Evolutionary conservation across 1,140 invertebrate genomes (phyloP).

Genomic region (Mercenaria mercenaria): DNA sequence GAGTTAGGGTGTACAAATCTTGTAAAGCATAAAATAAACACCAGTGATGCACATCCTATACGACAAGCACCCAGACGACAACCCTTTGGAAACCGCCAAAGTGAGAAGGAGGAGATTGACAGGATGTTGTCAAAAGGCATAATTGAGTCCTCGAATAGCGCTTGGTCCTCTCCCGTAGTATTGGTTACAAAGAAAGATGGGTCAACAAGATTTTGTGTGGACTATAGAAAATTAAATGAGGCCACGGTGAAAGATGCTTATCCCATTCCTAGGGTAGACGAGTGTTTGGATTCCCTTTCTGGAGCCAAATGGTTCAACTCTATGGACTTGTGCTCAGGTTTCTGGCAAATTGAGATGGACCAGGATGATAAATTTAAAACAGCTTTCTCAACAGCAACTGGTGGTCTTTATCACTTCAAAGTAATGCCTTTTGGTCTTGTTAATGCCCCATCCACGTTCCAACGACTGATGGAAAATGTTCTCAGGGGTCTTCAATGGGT

Average conservation of each 20-base stretch:
- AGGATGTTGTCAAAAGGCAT: slow-evolving; percentile 46
- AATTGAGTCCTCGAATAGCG: slow-evolving; percentile 48
- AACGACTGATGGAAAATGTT: slow-evolving; percentile 65
- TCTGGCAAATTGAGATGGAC: slow-evolving; percentile 78
- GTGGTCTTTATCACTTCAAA: not conserved
- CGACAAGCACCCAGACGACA: not conserved
- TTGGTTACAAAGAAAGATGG: slow-evolving; percentile 86
- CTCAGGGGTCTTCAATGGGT: slow-evolving; percentile 61
- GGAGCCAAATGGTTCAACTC: not conserved
- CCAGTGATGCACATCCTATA: not conserved
- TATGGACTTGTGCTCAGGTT: slow-evolving; percentile 69
- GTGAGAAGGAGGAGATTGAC: slow-evolving; percentile 11
- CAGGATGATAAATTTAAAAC: slow-evolving; percentile 81
- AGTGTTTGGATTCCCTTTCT: slow-evolving; percentile 25
- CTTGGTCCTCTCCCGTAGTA: slow-evolving; percentile 85
- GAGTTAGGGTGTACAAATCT: slow-evolving; percentile 2
- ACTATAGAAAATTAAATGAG: slow-evolving; percentile 84
- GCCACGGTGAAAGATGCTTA: slow-evolving; percentile 65
- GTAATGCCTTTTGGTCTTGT: slow-evolving; percentile 61
- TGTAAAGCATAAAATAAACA: slow-evolving; percentile 31
- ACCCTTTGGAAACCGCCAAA: not conserved
- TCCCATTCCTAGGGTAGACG: slow-evolving; percentile 69
- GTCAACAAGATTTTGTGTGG: slow-evolving; percentile 86
- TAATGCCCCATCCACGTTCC: slow-evolving; percentile 70
- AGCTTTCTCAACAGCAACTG: slow-evolving; percentile 42